phyloP scores from a whole-genome alignment of 1,140 invertebrate genomes.

The Drosophila novamexicana region DNA sequence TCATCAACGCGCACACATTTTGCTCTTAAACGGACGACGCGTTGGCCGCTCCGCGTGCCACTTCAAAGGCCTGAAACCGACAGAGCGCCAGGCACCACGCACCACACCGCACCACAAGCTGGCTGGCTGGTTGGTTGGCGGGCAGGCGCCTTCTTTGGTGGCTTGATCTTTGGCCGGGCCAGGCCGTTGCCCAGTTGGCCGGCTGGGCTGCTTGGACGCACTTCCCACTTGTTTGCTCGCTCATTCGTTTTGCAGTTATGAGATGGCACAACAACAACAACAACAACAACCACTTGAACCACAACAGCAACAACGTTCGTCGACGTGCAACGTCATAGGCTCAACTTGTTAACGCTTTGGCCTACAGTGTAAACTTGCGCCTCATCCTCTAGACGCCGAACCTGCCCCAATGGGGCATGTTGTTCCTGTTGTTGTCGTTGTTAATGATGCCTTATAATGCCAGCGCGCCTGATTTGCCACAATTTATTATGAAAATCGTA shows the following conservation, averaged over 20 bases:
- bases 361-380: slow-evolving; percentile 78
- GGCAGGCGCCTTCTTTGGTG: slow-evolving; percentile 71
- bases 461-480: slow-evolving; percentile 82
- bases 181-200: slow-evolving; percentile 17
- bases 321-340: slow-evolving; percentile 58
- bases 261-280: slow-evolving; percentile 34
- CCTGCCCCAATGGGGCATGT: slow-evolving; percentile 35
- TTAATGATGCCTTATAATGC: slow-evolving; percentile 84
- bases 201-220: slow-evolving; percentile 38
- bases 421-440: slow-evolving; percentile 66
- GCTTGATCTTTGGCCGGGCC: slow-evolving; percentile 75
- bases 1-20: slow-evolving; percentile 75
- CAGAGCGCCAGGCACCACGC: slow-evolving; percentile 59
- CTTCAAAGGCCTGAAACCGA: slow-evolving; percentile 68
- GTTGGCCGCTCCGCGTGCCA: slow-evolving; percentile 59
- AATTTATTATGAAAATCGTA: slow-evolving; percentile 83
- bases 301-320: slow-evolving; percentile 21
- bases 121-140: neutral
- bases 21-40: slow-evolving; percentile 66
- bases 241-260: slow-evolving; percentile 56
- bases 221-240: slow-evolving; percentile 77
- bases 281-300: neutral
- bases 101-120: slow-evolving; percentile 30
- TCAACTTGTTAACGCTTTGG: slow-evolving; percentile 79
- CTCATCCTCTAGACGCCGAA: slow-evolving; percentile 24